These are phyloP conservation scores for Helogale parvula DNA, from an alignment of 2,113 vertebrate genomes.

Conservation along the genomic window DNA sequence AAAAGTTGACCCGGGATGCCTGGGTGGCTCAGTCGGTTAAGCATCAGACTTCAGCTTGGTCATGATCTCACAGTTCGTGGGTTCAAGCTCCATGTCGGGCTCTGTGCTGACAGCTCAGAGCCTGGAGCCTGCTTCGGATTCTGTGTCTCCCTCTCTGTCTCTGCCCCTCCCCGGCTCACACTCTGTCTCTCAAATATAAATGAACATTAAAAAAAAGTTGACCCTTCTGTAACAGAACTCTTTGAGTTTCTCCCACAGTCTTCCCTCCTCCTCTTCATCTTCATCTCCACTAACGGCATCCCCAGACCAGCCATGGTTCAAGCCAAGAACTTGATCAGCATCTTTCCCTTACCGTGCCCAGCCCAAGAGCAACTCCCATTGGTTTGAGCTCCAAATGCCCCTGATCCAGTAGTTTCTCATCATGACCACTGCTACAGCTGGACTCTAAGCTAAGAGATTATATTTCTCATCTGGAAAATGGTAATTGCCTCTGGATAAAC, in stretches of 20 bases:
- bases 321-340: background rate
- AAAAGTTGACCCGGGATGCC: background rate
- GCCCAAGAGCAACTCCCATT: background rate
- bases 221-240: background rate
- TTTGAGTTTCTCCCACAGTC: background rate
- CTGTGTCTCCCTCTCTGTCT: too few species aligned
- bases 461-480: background rate
- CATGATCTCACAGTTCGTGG: too few species aligned
- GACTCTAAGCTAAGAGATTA: background rate
- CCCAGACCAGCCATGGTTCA: background rate
- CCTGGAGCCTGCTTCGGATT: too few species aligned
- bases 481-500: background rate
- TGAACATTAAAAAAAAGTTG: background rate
- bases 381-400: background rate
- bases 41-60: too few species aligned
- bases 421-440: background rate
- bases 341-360: background rate
- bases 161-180: too few species aligned
- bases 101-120: too few species aligned
- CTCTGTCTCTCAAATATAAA: too few species aligned
- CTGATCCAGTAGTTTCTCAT: background rate
- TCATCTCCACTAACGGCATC: background rate
- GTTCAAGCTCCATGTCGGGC: too few species aligned
- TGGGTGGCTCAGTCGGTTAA: too few species aligned
- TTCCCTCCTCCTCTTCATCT: background rate